Evolutionary conservation across 2,888 invertebrate genomes (phyloP).

Genomic region (Microctonus hyperodae): DNA sequence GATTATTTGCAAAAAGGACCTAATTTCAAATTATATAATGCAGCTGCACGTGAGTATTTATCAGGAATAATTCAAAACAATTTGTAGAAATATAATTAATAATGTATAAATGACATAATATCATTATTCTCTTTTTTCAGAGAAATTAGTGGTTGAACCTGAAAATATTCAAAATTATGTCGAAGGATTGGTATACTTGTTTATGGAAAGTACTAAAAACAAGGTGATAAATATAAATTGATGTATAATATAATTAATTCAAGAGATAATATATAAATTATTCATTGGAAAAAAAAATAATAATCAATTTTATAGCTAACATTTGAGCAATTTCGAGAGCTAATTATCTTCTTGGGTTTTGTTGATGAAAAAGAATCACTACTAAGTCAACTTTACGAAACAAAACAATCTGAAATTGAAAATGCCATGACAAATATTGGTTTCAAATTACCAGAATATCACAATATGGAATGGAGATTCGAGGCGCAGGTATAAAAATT

Average conservation of each 20-base stretch:
- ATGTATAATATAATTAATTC: not conserved
- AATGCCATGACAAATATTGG: conserved; percentile 64
- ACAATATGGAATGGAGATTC: conserved; percentile 73
- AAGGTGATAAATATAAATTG: conserved; percentile 64
- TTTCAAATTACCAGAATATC: conserved; percentile 64
- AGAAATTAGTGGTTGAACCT: conserved; percentile 68
- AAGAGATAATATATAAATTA: not conserved
- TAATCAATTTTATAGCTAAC: conserved; percentile 61
- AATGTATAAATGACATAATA: conserved; percentile 8
- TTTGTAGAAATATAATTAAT: not conserved
- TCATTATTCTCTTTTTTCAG: conserved; percentile 64
- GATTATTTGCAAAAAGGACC: conserved; percentile 74
- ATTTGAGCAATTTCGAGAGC: conserved; percentile 64
- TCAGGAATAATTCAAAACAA: not conserved
- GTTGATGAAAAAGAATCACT: conserved; percentile 68
- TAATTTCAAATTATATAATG: conserved; percentile 69
- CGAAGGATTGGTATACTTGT: conserved; percentile 76
- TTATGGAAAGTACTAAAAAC: conserved; percentile 75
- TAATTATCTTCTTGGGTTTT: conserved; percentile 67
- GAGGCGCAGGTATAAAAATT: conserved; percentile 70
- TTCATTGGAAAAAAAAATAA: not conserved
- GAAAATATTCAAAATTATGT: conserved; percentile 71
- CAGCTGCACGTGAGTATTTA: conserved; percentile 69
- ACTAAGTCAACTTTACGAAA: conserved; percentile 68
- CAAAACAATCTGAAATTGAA: conserved; percentile 67